Conservation (phyloP, 2,888 invertebrate species). For the Diaperis boleti region DNA sequence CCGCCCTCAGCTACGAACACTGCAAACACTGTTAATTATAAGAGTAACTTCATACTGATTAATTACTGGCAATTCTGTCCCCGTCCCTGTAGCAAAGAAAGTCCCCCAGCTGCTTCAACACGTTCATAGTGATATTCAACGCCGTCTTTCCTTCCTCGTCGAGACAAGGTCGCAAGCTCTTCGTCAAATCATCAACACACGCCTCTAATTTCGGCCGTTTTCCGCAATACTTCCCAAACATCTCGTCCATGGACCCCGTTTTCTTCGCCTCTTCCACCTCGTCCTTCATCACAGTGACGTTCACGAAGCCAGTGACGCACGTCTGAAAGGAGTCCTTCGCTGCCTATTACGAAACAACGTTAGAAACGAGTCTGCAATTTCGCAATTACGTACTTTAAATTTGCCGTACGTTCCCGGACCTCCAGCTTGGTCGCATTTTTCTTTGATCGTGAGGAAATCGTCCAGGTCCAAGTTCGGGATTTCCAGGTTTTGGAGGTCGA, state of each 20-base stretch:
- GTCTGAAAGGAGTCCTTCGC: slow-evolving; percentile 65
- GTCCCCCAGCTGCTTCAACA: slow-evolving; percentile 77
- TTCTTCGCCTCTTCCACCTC: slow-evolving; percentile 80
- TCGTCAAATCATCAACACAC: slow-evolving; percentile 73
- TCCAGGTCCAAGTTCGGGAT: slow-evolving; percentile 61
- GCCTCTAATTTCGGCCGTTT: slow-evolving; percentile 72
- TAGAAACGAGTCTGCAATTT: slow-evolving; percentile 36
- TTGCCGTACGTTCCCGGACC: slow-evolving; percentile 55
- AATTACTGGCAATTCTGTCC: slow-evolving; percentile 80
- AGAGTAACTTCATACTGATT: not conserved
- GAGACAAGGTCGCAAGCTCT: slow-evolving; percentile 74
- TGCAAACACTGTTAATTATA: slow-evolving; percentile 58
- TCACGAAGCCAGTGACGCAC: slow-evolving; percentile 73
- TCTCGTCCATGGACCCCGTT: slow-evolving; percentile 67
- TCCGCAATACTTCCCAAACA: slow-evolving; percentile 74
- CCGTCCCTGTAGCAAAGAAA: slow-evolving; percentile 86
- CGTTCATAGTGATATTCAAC: slow-evolving; percentile 73
- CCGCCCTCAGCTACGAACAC: slow-evolving; percentile 88
- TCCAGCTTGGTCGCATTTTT: slow-evolving; percentile 66
- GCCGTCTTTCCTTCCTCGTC: slow-evolving; percentile 72
- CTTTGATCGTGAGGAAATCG: slow-evolving; percentile 61
- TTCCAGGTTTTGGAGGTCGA: slow-evolving; percentile 50
- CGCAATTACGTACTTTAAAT: slow-evolving; percentile 8
- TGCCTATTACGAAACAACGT: slow-evolving; percentile 60
- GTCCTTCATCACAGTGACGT: slow-evolving; percentile 69